Evolutionary conservation across 2,797 vertebrate genomes (phyloP).

Genomic region (Ceryle rudis): DNA sequence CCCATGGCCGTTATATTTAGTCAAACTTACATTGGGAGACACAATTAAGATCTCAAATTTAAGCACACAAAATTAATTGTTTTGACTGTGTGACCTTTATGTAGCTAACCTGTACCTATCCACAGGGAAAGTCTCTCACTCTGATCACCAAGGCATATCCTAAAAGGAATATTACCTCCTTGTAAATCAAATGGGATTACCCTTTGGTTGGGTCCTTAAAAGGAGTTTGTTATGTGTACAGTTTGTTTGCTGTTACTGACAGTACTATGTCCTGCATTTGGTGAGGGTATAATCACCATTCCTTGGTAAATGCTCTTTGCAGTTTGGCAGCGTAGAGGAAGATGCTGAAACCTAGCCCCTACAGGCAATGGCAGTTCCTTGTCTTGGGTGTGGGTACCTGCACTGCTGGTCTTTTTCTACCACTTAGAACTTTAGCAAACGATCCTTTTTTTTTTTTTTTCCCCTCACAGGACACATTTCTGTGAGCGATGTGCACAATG

Average conservation of each 20-base stretch:
- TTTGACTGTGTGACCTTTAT: neutral
- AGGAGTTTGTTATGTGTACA: neutral
- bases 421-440: neutral
- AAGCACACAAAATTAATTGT: neutral
- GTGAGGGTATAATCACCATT: neutral
- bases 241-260: neutral
- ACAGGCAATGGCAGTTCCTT: neutral
- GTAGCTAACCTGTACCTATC: neutral
- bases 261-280: neutral
- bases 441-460: neutral
- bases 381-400: neutral
- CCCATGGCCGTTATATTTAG: neutral
- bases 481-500: neutral
- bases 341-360: neutral
- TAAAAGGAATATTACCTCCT: neutral
- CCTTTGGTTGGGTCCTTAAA: neutral
- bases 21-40: neutral
- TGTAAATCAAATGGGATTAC: slow-evolving; percentile 3
- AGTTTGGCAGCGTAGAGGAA: neutral
- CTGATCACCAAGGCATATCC: neutral
- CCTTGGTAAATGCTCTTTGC: neutral
- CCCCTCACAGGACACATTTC: neutral
- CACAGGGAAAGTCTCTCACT: neutral
- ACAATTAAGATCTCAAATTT: neutral
- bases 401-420: neutral